A percentile compares a stretch with the other conserved stretches of the same genome.
These are phyloP conservation scores for Crotophaga sulcirostris DNA, from an alignment of 2,113 vertebrate species.

Conservation along the genomic window DNA sequence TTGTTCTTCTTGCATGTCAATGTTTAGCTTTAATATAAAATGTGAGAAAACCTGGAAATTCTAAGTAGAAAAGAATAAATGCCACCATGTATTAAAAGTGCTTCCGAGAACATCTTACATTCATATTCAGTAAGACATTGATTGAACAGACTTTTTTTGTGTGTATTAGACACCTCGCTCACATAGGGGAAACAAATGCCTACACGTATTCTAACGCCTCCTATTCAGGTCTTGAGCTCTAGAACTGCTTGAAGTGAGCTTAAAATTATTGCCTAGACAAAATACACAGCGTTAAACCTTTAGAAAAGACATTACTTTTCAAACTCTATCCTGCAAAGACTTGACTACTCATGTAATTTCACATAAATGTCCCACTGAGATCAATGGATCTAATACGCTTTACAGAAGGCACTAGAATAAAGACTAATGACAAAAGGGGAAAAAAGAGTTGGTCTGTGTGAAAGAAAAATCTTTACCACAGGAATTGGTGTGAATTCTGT, in stretches of 20 bases:
- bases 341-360: background rate
- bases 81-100: rapidly evolving
- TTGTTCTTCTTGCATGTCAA: background rate
- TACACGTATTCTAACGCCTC: background rate
- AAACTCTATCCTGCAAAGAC: background rate
- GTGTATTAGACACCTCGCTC: background rate
- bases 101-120: background rate
- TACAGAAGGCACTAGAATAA: background rate
- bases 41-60: background rate
- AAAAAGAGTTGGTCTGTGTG: background rate
- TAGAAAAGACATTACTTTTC: background rate
- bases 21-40: background rate
- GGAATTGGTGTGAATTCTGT: background rate
- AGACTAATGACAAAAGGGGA: background rate
- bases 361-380: background rate
- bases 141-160: background rate
- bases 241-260: background rate
- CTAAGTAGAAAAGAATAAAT: background rate
- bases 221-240: background rate
- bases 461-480: background rate
- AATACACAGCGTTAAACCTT: background rate
- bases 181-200: background rate
- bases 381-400: background rate
- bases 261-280: background rate
- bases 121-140: background rate